These are phyloP conservation scores for Lophotriccus pileatus DNA, from an alignment of 2,797 vertebrate genomes.

Conservation along the genomic window DNA sequence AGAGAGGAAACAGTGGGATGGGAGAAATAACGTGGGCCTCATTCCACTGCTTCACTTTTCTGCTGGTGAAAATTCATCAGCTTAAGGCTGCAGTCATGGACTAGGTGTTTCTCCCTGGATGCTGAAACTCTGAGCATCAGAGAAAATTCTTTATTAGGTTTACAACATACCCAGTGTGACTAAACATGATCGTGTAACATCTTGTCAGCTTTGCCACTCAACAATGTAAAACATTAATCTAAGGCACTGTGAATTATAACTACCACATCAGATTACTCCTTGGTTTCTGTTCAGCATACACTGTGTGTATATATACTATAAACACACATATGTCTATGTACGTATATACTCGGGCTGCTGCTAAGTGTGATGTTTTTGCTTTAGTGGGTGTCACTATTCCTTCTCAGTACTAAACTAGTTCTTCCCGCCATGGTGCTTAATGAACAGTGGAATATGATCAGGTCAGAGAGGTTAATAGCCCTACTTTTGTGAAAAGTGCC, in stretches of 20 bases:
- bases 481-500: conserved; percentile 21
- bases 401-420: not conserved
- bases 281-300: not conserved
- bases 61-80: not conserved
- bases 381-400: conserved; percentile 8
- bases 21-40: not conserved
- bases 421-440: not conserved
- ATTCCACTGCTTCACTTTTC: not conserved
- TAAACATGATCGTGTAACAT: not conserved
- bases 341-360: not conserved
- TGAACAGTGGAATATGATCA: not conserved
- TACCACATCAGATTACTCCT: not conserved
- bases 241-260: not conserved
- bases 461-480: conserved; percentile 54
- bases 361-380: not conserved
- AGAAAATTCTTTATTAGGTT: not conserved
- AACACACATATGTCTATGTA: not conserved
- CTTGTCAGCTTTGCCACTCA: conserved; percentile 17
- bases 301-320: not conserved
- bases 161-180: not conserved
- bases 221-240: not conserved
- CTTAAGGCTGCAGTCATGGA: not conserved
- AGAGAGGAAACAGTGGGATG: not conserved
- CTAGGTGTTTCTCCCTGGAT: not conserved
- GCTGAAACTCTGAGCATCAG: not conserved